These are phyloP conservation scores for Vollenhovia emeryi DNA, from an alignment of 1,140 invertebrate species.

Conservation along the genomic window DNA sequence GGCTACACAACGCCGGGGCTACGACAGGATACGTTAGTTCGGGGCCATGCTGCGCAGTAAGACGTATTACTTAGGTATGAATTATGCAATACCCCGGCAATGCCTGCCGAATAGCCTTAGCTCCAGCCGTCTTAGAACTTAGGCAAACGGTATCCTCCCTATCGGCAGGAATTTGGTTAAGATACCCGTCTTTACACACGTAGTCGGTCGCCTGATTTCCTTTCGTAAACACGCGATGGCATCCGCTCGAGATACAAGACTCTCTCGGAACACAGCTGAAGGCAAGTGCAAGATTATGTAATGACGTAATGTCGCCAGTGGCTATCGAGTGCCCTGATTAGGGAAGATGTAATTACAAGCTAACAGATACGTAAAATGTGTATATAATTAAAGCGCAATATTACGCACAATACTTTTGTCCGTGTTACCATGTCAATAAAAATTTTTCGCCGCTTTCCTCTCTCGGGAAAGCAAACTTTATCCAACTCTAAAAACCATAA, in stretches of 20 bases:
- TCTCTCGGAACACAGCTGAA: conserved; percentile 33
- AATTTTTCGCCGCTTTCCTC: conserved; percentile 16
- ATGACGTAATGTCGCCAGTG: conserved; percentile 21
- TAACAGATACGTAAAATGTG: not conserved
- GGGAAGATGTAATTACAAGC: not conserved
- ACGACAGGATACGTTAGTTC: conserved; percentile 72
- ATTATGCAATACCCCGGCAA: conserved; percentile 78
- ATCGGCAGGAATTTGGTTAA: conserved; percentile 70
- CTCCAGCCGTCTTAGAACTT: conserved; percentile 69
- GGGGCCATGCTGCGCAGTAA: conserved; percentile 74
- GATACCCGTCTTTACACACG: conserved; percentile 67
- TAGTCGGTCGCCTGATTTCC: conserved; percentile 65
- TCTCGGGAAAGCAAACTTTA: not conserved
- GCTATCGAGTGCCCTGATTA: conserved; percentile 27
- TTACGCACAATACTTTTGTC: not conserved
- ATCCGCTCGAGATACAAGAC: conserved; percentile 17
- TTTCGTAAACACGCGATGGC: conserved; percentile 67
- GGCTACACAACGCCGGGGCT: conserved; percentile 57
- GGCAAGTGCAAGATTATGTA: conserved; percentile 44
- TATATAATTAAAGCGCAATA: not conserved
- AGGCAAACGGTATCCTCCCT: conserved; percentile 67
- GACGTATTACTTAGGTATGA: conserved; percentile 83
- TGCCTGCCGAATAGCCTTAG: conserved; percentile 71
- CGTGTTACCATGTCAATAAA: not conserved
- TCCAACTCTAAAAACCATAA: not conserved